phyloP scores from a whole-genome alignment of 2,113 vertebrate species.

The Caranx melampygus region DNA sequence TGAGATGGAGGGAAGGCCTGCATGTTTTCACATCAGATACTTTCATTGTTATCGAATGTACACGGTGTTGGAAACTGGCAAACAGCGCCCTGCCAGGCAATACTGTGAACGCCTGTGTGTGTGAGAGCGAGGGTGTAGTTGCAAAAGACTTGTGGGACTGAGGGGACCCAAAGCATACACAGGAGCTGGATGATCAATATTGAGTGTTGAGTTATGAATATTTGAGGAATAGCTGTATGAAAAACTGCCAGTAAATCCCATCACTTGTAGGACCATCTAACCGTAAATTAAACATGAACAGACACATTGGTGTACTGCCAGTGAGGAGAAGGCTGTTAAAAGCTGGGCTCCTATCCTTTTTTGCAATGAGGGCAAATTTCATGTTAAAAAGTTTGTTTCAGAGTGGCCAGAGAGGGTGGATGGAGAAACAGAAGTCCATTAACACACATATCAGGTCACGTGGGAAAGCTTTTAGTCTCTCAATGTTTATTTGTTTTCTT shows the following conservation, averaged over 20 bases:
- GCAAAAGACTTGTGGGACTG: background rate
- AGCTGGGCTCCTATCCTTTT: background rate
- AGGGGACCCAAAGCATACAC: background rate
- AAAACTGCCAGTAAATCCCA: constrained; percentile 12
- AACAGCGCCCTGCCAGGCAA: background rate
- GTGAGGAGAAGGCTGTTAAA: constrained; percentile 7
- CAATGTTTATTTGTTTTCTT: too few species aligned
- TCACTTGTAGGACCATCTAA: constrained; percentile 5
- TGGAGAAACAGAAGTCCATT: too few species aligned
- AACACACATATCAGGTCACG: too few species aligned
- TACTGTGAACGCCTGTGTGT: background rate
- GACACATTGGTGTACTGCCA: background rate
- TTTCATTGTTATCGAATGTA: constrained; percentile 36
- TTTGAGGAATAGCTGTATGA: constrained; percentile 16
- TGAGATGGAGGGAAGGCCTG: constrained; percentile 3
- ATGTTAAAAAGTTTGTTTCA: background rate
- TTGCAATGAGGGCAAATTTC: background rate
- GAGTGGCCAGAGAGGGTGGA: background rate
- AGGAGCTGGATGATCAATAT: constrained; percentile 39
- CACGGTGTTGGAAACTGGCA: constrained; percentile 4
- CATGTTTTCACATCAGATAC: constrained; percentile 31
- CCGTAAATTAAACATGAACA: constrained; percentile 4
- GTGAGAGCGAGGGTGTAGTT: background rate
- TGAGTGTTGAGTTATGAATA: constrained; percentile 4
- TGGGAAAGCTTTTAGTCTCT: too few species aligned